Base-by-base conservation (phyloP, 1,140 invertebrate species). In the Pseudomyrmex flavicornis region DNA sequence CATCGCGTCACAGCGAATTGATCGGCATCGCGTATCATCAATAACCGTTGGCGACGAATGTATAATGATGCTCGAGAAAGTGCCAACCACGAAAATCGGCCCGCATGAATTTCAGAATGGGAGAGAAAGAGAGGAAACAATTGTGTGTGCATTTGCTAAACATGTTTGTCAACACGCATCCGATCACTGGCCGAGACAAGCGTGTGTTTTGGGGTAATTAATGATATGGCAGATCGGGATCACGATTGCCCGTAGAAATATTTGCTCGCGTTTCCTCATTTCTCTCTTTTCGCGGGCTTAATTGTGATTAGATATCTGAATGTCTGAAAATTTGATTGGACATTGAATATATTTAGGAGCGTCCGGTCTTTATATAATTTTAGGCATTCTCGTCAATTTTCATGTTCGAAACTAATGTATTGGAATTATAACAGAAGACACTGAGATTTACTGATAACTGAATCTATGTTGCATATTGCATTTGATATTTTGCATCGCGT, bases 11-110 rank as follows among this genome's bases (percentile, higher is more conserved):
- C 44, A 17, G 48, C 59, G 69, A 79, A 88, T 86, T 89, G 88
- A 88, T 89, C 76, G 66, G 76, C 44, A 86, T 72, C 56, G 54
- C 54, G 59, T 44, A 54, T 62, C 58, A 88, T 89, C 87, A 65
- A 83, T 86, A 79, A 85, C 63, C 86, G 69, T 83, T 58, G 56
- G 44, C 52, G 56, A 61, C 74, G 74, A 77, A 68, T 77, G 72
- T 82, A 77, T 82, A 85, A 88, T 69, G 83, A 85, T 80, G 85
- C 77, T 77, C 62, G 56, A 79, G 85, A 59, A 76, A 87, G 70
- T 80, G 54, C 56, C 35, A 72, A 52, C 65, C 50, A 12, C 22
- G 61, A 61, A 66, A 80, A 88, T 74, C 52, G 87, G 54, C 65
- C 76, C 76, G 66, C 76, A 66, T 46, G 20, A 68, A 72, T 69